Conservation (phyloP, 1,140 invertebrate genomes). For the Saccostrea glomerata region DNA sequence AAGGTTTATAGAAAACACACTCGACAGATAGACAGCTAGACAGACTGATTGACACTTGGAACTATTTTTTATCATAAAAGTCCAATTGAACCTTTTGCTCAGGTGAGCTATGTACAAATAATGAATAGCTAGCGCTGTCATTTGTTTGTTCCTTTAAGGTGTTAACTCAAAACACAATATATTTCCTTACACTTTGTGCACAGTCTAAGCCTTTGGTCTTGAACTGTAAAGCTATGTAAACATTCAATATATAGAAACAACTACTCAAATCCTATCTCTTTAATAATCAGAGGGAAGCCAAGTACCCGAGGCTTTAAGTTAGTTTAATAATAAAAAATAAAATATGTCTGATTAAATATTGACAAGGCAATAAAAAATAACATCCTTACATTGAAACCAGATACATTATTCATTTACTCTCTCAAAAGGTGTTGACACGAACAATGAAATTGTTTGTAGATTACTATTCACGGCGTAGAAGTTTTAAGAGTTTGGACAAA, state of each 20-base stretch:
- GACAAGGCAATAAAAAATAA: neutral
- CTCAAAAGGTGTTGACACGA: conserved; percentile 12
- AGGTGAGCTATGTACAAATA: neutral
- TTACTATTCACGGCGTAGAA: neutral
- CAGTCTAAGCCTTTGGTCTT: neutral
- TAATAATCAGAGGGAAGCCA: neutral
- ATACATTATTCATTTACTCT: neutral
- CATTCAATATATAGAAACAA: neutral
- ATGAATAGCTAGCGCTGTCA: neutral
- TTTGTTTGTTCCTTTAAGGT: neutral
- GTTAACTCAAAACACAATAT: neutral
- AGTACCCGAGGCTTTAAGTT: neutral
- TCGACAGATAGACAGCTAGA: no score
- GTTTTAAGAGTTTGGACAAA: conserved; percentile 25
- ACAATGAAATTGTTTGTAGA: conserved; percentile 14
- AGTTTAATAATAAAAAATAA: conserved; percentile 3
- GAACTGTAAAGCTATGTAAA: neutral
- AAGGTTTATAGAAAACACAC: no score
- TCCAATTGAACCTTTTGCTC: neutral
- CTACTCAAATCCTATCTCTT: neutral
- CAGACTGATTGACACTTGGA: no score
- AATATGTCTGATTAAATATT: neutral
- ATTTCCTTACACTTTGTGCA: neutral
- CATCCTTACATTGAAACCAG: neutral
- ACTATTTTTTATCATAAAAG: no score